Conservation (phyloP, 2,113 vertebrate species). For the Parotia lawesii region DNA sequence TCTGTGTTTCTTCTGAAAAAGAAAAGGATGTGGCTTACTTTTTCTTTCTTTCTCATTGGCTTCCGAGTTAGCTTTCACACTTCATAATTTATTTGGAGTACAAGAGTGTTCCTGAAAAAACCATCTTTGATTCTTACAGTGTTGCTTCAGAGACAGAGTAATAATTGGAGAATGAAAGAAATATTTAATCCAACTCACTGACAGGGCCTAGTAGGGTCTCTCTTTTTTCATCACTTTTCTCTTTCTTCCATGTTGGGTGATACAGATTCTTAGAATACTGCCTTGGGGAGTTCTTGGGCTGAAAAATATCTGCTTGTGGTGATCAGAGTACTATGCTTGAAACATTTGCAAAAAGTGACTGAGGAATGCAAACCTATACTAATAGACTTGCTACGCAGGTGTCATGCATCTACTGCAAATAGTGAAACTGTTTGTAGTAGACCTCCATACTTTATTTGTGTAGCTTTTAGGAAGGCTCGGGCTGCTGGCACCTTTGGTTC, state of each 20-base stretch:
- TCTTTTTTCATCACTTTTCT: neutral
- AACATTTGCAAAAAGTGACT: neutral
- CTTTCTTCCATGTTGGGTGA: neutral
- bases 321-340: neutral
- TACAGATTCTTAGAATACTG: neutral
- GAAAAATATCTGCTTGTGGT: neutral
- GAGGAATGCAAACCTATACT: neutral
- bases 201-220: neutral
- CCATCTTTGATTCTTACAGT: neutral
- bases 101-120: neutral
- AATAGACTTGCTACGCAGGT: neutral
- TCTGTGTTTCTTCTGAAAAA: neutral
- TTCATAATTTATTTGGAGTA: neutral
- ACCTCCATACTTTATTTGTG: neutral
- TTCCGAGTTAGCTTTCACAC: neutral
- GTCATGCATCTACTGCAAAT: neutral
- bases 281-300: neutral
- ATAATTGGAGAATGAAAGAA: neutral
- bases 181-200: neutral
- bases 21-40: neutral
- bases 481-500: neutral
- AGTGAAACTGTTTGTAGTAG: neutral
- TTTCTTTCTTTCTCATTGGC: neutral
- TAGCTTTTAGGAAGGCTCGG: neutral
- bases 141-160: neutral